Evolutionary conservation across 1,140 invertebrate species (phyloP).

Genomic region (Leptinotarsa undecemlineata): DNA sequence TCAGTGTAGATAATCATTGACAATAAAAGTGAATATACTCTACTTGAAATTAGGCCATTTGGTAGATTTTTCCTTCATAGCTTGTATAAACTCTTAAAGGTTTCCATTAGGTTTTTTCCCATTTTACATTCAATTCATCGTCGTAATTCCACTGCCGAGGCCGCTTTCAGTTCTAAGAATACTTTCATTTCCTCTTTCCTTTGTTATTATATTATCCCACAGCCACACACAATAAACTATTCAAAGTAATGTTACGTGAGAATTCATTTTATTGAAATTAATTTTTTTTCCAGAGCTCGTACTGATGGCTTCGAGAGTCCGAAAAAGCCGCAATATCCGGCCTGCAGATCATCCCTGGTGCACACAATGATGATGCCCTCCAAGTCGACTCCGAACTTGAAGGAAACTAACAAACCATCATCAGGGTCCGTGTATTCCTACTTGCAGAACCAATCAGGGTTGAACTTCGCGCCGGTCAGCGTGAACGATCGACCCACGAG

Average conservation of each 20-base stretch:
- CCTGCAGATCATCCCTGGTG: background rate
- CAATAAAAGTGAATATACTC: too few relatives aligned
- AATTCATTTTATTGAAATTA: background rate
- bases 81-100: too few relatives aligned
- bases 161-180: too few relatives aligned
- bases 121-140: too few relatives aligned
- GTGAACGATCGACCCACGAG: constrained; percentile 23
- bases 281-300: constrained; percentile 28
- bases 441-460: constrained; percentile 50
- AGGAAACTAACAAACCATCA: constrained; percentile 40
- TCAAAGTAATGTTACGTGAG: background rate
- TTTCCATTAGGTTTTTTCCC: too few relatives aligned
- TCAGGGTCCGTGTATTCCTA: constrained; percentile 51
- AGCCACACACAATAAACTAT: too few relatives aligned
- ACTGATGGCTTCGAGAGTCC: constrained; percentile 45
- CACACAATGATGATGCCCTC: constrained; percentile 54
- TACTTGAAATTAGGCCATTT: too few relatives aligned
- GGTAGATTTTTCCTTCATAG: too few relatives aligned
- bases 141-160: too few relatives aligned
- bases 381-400: constrained; percentile 57
- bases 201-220: too few relatives aligned
- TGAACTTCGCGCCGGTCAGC: constrained; percentile 24
- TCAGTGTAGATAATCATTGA: too few relatives aligned
- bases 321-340: constrained; percentile 32
- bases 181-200: too few relatives aligned